Percentiles rank a stretch among this genome's conserved stretches.
These are phyloP conservation scores for Hepsetus odoe DNA, from an alignment of 2,113 vertebrate species.

Conservation along the genomic window DNA sequence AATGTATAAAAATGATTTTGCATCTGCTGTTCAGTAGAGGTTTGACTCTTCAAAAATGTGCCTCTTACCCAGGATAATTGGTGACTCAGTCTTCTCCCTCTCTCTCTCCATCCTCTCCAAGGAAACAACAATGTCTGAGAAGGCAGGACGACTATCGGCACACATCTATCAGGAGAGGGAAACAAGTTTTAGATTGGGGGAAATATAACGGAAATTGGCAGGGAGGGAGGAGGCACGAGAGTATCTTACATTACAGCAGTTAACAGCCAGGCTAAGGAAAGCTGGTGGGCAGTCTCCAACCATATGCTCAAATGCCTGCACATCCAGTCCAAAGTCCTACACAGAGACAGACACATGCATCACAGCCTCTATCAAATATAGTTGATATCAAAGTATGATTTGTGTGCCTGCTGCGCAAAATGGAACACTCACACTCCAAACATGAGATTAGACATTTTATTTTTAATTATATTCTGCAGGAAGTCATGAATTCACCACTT, in stretches of 20 bases:
- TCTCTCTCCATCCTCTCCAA: constrained; percentile 74
- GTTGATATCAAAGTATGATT: background rate
- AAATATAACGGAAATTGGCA: background rate
- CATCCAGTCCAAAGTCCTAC: constrained; percentile 91
- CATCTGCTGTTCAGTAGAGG: background rate
- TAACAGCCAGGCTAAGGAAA: constrained; percentile 87
- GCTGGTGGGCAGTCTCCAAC: constrained; percentile 81
- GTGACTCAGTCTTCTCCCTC: constrained; percentile 52
- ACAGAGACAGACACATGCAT: background rate
- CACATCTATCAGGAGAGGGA: constrained; percentile 78
- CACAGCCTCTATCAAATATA: background rate
- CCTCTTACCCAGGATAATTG: constrained; percentile 64
- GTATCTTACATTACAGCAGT: constrained; percentile 87
- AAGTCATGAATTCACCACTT: constrained; percentile 8
- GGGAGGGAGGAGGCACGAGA: background rate
- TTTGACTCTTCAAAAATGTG: too few species aligned
- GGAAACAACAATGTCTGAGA: constrained; percentile 81
- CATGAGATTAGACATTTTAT: background rate
- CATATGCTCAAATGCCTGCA: constrained; percentile 84
- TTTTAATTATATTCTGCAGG: background rate
- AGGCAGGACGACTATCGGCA: constrained; percentile 80
- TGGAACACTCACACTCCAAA: background rate
- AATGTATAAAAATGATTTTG: too few species aligned
- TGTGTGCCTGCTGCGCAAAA: background rate
- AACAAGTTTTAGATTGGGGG: background rate